phyloP scores from a whole-genome alignment of 2,888 invertebrate species.

The Eugnorisma glareosa region DNA sequence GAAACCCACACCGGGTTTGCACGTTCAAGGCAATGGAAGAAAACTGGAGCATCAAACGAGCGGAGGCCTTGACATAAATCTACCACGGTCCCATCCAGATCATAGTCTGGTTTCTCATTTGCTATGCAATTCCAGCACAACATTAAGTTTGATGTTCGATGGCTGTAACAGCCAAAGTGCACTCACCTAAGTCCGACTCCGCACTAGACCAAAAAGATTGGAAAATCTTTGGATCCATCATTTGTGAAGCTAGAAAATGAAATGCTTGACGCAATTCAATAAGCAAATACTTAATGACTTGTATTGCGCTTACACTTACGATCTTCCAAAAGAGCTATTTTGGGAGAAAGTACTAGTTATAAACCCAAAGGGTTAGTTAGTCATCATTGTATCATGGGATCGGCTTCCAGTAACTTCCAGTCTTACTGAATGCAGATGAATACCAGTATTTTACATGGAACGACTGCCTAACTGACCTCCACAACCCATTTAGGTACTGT shows the following conservation, averaged over 20 bases:
- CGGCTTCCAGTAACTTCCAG: background rate
- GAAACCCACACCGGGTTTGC: too few species aligned
- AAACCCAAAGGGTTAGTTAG: background rate
- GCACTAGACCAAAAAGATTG: background rate
- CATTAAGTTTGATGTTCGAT: background rate
- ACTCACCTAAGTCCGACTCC: background rate
- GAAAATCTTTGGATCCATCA: background rate
- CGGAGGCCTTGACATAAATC: background rate
- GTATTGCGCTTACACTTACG: background rate
- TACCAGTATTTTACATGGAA: background rate
- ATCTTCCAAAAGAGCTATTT: background rate
- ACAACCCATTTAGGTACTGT: background rate
- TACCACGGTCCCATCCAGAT: background rate
- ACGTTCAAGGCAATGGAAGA: constrained; percentile 10
- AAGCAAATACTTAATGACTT: background rate
- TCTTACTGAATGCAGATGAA: background rate
- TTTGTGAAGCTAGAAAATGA: background rate
- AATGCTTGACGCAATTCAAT: too few species aligned
- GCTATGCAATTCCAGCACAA: background rate
- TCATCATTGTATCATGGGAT: background rate
- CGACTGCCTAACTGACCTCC: background rate
- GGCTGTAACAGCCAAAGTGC: background rate
- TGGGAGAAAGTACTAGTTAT: background rate
- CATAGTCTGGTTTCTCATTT: background rate
- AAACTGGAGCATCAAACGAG: constrained; percentile 19